Base-by-base conservation (phyloP, 2,888 invertebrate genomes). In the Troglohyphantes excavatus region DNA sequence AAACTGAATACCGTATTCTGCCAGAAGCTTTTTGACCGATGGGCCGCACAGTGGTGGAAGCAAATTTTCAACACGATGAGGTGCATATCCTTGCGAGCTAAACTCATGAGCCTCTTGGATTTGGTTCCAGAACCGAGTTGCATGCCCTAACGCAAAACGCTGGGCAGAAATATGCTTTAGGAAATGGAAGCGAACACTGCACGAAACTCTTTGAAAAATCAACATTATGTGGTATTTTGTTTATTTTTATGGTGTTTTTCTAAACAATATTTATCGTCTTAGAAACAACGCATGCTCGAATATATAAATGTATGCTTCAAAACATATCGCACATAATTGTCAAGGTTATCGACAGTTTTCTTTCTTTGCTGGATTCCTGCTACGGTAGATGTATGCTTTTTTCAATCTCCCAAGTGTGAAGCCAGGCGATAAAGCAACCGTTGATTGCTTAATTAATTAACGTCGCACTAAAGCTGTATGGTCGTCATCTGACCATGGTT, bases 11-110 rank as follows among this genome's bases (percentile, higher is more conserved):
- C 94, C 94, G 93, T 95, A 96, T 91, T 95, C 95, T 91, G 95
- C 94, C 26, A 96, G 92, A 23, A 96, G 93, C 91, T 95, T 93
- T 86, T 95, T 94, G 0, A 95, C 96, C 11, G 96, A 95, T 43
- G 96, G 95, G 26, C 96, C 96, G 26, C 68, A 39, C 19, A 76
- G 39, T 13, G 17, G 82, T 0, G 67, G 26, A 53, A 53, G 17
- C 17, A n/a, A n/a, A n/a, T 17, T 5, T n/a, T 53, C 53, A 11
- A 43, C 26, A 11, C 72, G 29, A 23, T 61, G 53, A 43, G 13
- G 17, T 13, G 46, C 26, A 21, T 33, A 19, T 19, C 21, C 68
- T 27, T 53, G 26, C 6, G 33, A n/a, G n/a, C n/a, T n/a, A n/a
- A n/a, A n/a, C n/a, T n/a, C n/a, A n/a, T n/a, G n/a, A n/a, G n/a